Evolutionary conservation across 2,888 invertebrate genomes (phyloP).

Genomic region (Xanthorhoe designata): DNA sequence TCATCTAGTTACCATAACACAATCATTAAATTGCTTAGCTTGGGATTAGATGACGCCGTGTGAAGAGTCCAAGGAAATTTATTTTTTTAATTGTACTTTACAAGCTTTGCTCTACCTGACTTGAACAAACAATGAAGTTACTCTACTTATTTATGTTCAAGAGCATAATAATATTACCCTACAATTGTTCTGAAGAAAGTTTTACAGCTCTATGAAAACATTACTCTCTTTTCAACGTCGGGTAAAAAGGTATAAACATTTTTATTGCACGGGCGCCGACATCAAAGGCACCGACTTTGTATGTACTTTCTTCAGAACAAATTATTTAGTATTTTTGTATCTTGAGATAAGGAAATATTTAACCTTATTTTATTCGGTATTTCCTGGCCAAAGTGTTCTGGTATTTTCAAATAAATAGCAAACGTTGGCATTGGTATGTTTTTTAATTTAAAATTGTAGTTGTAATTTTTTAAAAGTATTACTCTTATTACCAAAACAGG

Average conservation of each 20-base stretch:
- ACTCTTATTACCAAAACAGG: too few species aligned
- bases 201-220: constrained; percentile 49
- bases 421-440: background rate
- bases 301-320: constrained; percentile 53
- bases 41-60: too few species aligned
- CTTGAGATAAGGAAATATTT: constrained; percentile 34
- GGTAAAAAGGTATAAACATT: constrained; percentile 57
- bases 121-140: background rate
- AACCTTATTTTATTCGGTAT: constrained; percentile 23
- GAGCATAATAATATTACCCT: constrained; percentile 19
- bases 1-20: too few species aligned
- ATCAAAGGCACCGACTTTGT: constrained; percentile 56
- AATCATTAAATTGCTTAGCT: too few species aligned
- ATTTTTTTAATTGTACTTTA: background rate
- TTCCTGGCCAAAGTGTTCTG: constrained; percentile 11
- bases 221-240: constrained; percentile 25
- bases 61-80: too few species aligned
- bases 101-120: background rate
- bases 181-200: constrained; percentile 55
- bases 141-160: constrained; percentile 13
- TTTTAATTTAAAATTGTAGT: background rate
- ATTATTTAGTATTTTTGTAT: constrained; percentile 42
- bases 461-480: background rate
- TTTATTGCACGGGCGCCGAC: constrained; percentile 52
- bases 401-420: constrained; percentile 7